phyloP scores from a whole-genome alignment of 2,113 vertebrate species.

The Hassar affinis region DNA sequence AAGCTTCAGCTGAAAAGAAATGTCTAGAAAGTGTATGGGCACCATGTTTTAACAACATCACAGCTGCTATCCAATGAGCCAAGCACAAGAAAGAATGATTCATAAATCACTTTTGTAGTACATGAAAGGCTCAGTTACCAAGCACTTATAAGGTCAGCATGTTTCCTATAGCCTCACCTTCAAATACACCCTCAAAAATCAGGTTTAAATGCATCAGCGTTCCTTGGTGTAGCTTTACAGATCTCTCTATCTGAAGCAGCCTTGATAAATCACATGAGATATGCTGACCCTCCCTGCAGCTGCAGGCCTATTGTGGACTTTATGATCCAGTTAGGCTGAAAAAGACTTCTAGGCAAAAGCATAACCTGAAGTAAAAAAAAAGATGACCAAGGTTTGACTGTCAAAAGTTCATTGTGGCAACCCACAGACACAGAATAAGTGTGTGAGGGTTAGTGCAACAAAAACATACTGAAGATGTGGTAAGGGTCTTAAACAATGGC shows the following conservation, averaged over 20 bases:
- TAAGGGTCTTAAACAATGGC: constrained; percentile 20
- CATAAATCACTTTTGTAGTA: constrained; percentile 24
- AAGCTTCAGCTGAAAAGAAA: constrained; percentile 19
- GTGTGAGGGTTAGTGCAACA: constrained; percentile 32
- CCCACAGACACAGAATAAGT: constrained; percentile 51
- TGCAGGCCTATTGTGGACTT: constrained; percentile 37
- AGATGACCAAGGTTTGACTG: no score
- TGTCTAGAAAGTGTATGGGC: constrained; percentile 14
- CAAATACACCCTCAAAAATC: constrained; percentile 33
- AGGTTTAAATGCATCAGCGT: constrained; percentile 17
- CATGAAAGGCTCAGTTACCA: not conserved
- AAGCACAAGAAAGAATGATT: constrained; percentile 1
- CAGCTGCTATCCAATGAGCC: not conserved
- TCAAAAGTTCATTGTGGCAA: constrained; percentile 41
- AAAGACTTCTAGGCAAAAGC: not conserved
- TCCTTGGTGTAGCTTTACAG: constrained; percentile 19
- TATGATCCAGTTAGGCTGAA: not conserved
- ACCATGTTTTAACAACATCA: constrained; percentile 1
- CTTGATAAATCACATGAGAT: constrained; percentile 42
- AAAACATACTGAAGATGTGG: constrained; percentile 2
- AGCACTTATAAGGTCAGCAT: constrained; percentile 19
- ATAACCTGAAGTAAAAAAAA: not conserved
- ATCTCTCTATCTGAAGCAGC: constrained; percentile 24
- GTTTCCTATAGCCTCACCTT: constrained; percentile 31
- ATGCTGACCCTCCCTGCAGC: constrained; percentile 38